Conservation (phyloP, 2,797 vertebrate genomes). For the Florisuga fusca region DNA sequence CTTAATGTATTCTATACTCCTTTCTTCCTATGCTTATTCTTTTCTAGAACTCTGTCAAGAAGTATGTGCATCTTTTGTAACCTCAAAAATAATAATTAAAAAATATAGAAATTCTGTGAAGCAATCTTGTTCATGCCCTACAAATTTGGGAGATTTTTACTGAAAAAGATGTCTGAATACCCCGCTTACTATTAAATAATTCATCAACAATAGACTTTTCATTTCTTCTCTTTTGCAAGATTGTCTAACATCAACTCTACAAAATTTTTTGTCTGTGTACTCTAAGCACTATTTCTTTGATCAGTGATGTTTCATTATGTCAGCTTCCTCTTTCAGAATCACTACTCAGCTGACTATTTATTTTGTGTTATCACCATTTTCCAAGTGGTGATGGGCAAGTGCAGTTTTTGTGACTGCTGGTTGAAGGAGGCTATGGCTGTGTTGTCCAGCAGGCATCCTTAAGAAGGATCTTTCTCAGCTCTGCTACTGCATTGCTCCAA, state of each 20-base stretch:
- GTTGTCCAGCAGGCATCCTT: fast-evolving
- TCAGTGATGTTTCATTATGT: background rate
- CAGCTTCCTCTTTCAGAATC: background rate
- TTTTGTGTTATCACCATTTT: background rate
- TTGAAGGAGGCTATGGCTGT: too few species aligned
- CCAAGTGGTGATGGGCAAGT: background rate
- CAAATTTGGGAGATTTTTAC: background rate
- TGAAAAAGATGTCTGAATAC: background rate
- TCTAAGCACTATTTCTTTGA: background rate
- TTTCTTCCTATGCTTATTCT: background rate
- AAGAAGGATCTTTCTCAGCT: background rate
- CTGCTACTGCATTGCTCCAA: background rate
- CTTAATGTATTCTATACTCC: background rate
- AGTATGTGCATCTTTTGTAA: background rate
- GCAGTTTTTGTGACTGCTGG: background rate
- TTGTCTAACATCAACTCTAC: background rate
- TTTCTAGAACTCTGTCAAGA: background rate
- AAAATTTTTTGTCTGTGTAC: background rate
- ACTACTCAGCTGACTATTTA: background rate
- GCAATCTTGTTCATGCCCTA: background rate
- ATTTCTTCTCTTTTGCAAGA: background rate
- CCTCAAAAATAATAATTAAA: background rate
- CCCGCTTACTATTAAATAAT: background rate
- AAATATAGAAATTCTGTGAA: background rate
- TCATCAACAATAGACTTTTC: background rate